Base-by-base conservation (phyloP, 2,113 vertebrate species). In the Aramus guarauna region DNA sequence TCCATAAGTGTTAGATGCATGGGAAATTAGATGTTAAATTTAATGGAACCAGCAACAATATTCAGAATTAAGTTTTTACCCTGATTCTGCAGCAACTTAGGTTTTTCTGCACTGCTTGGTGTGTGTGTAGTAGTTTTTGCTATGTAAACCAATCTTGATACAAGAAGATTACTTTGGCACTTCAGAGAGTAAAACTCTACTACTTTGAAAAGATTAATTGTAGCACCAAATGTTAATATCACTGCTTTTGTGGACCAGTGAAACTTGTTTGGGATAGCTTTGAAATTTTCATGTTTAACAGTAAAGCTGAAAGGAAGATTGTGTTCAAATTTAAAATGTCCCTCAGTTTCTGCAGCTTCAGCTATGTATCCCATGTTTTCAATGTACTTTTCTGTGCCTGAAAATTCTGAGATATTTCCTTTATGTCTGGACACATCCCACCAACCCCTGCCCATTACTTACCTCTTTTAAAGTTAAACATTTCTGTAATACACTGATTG, bases 171-270 rank as follows among this genome's bases (percentile, higher is more conserved):
- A 80, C 20, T 84, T 59, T 83, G 41, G 58, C 9, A 10, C n/a
- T 85, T 67, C 14, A 90, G 76, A 88, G 89, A 90, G 82, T 67
- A 77, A 64, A 94, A 43, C 32, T 93, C n/a, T 62, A 13, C 30
- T 92, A 48, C 56, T 96, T 85, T 39, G 64, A 79, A 89, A 94
- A 95, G 94, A 92, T 85, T 74, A 87, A 84, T 86, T 93, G 43
- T 67, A 86, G 29, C 29, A 50, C 36, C 26, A 45, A 80, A 50
- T 26, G 5, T 63, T 68, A 45, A 36, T 72, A 39, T 29, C 1
- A 0, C 11, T 39, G 10, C 13, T 13, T 47, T 64, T 95, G 48
- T 82, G 30, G 13, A 71, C 50, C 23, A 62, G 2, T 79, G 79
- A 67, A 78, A 55, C 8, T 67, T 91, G 22, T 11, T 77, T 77